Percentiles rank a stretch among this genome's conserved stretches.
Conservation (phyloP, 2,113 vertebrate genomes). For the Marmota monax region DNA sequence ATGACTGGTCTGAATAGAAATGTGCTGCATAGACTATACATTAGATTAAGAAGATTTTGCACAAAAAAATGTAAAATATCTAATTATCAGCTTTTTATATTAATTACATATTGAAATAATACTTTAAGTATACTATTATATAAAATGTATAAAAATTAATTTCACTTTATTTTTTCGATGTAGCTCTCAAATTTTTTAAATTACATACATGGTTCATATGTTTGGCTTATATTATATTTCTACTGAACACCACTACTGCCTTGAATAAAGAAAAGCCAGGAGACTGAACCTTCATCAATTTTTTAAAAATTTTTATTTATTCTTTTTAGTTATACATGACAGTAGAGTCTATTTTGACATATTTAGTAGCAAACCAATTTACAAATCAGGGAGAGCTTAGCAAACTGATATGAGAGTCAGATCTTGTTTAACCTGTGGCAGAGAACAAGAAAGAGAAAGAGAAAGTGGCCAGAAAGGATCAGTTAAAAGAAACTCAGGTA, state of each 20-base stretch:
- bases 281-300: not conserved
- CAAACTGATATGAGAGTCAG: not conserved
- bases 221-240: not conserved
- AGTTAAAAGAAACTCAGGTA: not conserved
- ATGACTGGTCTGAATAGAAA: not conserved
- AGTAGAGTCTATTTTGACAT: too few relatives aligned
- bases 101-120: not conserved
- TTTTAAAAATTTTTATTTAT: not conserved
- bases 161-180: constrained; percentile 30
- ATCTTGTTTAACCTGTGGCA: constrained; percentile 5
- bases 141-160: constrained; percentile 48
- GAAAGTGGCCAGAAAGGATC: constrained; percentile 9
- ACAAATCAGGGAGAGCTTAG: constrained; percentile 11
- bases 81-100: not conserved
- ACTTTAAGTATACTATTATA: constrained; percentile 29
- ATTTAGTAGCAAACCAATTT: not conserved
- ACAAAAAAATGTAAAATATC: not conserved
- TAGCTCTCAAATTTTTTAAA: constrained; percentile 37
- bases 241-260: not conserved
- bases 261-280: not conserved
- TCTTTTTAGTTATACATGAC: too few relatives aligned
- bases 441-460: not conserved
- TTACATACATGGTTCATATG: not conserved
- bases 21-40: not conserved
- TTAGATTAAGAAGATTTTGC: not conserved